These are phyloP conservation scores for Aplidium turbinatum DNA, from an alignment of 23 tunicate genomes.

Conservation along the genomic window DNA sequence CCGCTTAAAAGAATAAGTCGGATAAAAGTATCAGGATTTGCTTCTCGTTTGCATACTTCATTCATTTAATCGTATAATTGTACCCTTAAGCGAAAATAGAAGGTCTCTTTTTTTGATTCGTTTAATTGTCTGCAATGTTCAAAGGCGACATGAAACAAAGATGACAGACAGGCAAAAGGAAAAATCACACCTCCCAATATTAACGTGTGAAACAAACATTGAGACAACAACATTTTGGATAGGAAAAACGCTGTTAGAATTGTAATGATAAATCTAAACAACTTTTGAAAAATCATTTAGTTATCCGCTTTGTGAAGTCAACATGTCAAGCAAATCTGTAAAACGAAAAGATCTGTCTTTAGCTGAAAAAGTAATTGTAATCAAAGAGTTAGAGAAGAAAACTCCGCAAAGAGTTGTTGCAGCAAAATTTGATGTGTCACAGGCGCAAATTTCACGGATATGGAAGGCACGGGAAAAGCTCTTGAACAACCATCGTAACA, in stretches of 20 bases:
- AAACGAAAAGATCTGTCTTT: background rate
- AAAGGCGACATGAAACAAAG: background rate
- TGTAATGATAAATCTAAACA: too few species aligned
- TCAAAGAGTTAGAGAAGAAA: constrained; percentile 7
- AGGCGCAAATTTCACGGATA: constrained; percentile 23
- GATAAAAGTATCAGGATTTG: too few species aligned
- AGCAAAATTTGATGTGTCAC: constrained; percentile 14
- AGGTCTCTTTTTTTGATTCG: background rate
- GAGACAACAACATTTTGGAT: too few species aligned
- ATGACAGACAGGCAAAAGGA: background rate
- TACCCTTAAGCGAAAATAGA: background rate
- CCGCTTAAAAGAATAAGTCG: too few species aligned
- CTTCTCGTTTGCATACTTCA: too few species aligned
- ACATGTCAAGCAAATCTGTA: constrained; percentile 1
- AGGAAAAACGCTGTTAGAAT: background rate
- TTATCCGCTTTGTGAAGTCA: background rate
- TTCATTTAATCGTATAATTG: too few species aligned
- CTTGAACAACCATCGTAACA: constrained; percentile 7
- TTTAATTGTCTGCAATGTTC: too few species aligned
- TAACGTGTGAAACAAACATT: too few species aligned
- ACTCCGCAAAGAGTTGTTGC: constrained; percentile 19
- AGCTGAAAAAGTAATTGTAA: constrained; percentile 2
- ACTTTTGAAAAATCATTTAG: too few species aligned
- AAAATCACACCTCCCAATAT: background rate
- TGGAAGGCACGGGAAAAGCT: constrained; percentile 32